A percentile compares a stretch with the other conserved stretches of the same genome.
Conservation (phyloP, 2,888 invertebrate species). For the Gymnosoma rotundatum region DNA sequence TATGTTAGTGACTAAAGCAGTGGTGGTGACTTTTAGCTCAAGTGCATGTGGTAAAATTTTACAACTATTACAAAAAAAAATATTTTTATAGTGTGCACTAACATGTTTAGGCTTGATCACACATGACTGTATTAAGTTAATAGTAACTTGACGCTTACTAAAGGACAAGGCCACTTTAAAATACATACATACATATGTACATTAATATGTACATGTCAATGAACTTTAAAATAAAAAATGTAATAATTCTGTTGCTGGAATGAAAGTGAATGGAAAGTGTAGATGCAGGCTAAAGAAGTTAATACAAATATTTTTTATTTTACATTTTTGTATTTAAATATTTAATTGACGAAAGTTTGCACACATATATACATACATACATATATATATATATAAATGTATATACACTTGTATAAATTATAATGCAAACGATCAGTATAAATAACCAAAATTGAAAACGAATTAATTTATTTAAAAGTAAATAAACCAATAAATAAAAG, state of each 20-base stretch:
- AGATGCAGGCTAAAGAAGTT: too few species aligned
- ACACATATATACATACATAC: too few species aligned
- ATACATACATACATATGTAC: neutral
- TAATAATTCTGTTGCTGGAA: neutral
- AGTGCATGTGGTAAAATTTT: slow-evolving; percentile 9
- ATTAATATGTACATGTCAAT: slow-evolving; percentile 21
- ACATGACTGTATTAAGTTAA: slow-evolving; percentile 23
- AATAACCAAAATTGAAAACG: neutral
- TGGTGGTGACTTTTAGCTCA: slow-evolving; percentile 42
- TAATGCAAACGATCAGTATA: neutral
- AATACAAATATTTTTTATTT: too few species aligned
- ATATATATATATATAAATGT: too few species aligned
- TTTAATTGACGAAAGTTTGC: too few species aligned
- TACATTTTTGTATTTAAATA: too few species aligned
- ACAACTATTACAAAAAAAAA: slow-evolving; percentile 10
- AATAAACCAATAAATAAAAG: neutral
- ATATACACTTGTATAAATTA: too few species aligned
- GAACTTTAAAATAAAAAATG: slow-evolving; percentile 12
- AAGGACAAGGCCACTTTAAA: slow-evolving; percentile 47
- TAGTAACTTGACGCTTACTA: slow-evolving; percentile 1
- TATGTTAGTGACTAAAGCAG: slow-evolving; percentile 24
- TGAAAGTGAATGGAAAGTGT: too few species aligned
- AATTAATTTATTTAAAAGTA: slow-evolving; percentile 6
- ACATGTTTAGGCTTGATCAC: slow-evolving; percentile 24
- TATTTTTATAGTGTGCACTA: neutral